phyloP scores from a whole-genome alignment of 2,888 invertebrate genomes.

The Ceriagrion tenellum region DNA sequence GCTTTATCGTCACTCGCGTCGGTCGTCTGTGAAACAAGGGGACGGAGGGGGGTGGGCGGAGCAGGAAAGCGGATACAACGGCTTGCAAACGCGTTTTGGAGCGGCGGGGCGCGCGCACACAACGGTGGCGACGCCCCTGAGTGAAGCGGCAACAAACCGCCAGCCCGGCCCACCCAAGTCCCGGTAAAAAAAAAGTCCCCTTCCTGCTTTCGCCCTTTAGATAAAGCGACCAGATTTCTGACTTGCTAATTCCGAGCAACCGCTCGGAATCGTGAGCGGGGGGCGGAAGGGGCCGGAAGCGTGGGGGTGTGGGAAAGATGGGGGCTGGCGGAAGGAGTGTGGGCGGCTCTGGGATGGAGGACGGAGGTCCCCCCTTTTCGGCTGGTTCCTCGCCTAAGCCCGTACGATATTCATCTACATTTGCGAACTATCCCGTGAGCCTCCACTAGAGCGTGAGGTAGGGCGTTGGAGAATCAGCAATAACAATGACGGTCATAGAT shows the following conservation, averaged over 20 bases:
- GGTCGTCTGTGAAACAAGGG: neutral
- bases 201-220: neutral
- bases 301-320: neutral
- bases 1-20: neutral
- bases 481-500: no score
- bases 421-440: no score
- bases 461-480: no score
- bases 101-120: neutral
- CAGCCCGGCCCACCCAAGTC: neutral
- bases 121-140: neutral
- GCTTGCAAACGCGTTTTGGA: neutral
- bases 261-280: neutral
- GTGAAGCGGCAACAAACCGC: neutral
- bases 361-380: neutral
- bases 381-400: neutral
- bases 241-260: conserved; percentile 12
- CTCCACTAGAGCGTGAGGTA: no score
- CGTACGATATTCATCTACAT: neutral
- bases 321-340: neutral
- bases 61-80: neutral
- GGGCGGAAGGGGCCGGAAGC: neutral
- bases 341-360: neutral
- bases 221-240: conserved; percentile 13
- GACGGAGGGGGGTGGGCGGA: neutral
- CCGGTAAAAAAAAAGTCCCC: neutral